A percentile compares a stretch with the other conserved stretches of the same genome.
Conservation (phyloP, 2,113 vertebrate genomes). For the Eleginops maclovinus region DNA sequence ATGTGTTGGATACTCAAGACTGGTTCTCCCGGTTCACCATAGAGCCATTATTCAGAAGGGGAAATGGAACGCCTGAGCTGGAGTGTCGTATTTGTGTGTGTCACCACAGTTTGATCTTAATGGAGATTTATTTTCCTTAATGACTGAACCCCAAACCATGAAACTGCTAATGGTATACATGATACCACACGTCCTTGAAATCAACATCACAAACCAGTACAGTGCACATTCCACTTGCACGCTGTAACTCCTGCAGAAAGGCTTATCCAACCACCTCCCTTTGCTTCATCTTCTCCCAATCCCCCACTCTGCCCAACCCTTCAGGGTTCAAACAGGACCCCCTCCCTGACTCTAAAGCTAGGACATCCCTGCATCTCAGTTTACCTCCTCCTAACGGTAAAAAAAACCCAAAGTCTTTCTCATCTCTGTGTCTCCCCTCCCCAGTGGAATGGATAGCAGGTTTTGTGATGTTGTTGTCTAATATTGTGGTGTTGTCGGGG, state of each 20-base stretch:
- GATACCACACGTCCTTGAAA: slow-evolving; percentile 29
- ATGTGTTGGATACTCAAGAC: slow-evolving; percentile 40
- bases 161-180: slow-evolving; percentile 33
- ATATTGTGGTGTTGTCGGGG: slow-evolving; percentile 67
- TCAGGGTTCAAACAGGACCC: slow-evolving; percentile 82
- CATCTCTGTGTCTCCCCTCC: slow-evolving; percentile 53
- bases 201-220: slow-evolving; percentile 59
- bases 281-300: slow-evolving; percentile 66
- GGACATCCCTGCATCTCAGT: slow-evolving; percentile 84
- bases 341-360: slow-evolving; percentile 80
- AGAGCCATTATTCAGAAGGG: slow-evolving; percentile 24
- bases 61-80: slow-evolving; percentile 25
- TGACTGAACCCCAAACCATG: slow-evolving; percentile 48
- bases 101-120: slow-evolving; percentile 38
- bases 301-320: slow-evolving; percentile 51
- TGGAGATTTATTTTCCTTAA: too few species aligned
- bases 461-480: slow-evolving; percentile 72
- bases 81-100: slow-evolving; percentile 12
- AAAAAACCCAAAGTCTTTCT: slow-evolving; percentile 50
- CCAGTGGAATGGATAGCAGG: slow-evolving; percentile 58
- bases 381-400: slow-evolving; percentile 85
- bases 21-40: slow-evolving; percentile 27
- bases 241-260: slow-evolving; percentile 14
- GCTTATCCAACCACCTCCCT: slow-evolving; percentile 58
- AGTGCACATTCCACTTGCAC: slow-evolving; percentile 11